phyloP scores from a whole-genome alignment of 2,113 vertebrate genomes.

The Sinocyclocheilus maitianheensis region DNA sequence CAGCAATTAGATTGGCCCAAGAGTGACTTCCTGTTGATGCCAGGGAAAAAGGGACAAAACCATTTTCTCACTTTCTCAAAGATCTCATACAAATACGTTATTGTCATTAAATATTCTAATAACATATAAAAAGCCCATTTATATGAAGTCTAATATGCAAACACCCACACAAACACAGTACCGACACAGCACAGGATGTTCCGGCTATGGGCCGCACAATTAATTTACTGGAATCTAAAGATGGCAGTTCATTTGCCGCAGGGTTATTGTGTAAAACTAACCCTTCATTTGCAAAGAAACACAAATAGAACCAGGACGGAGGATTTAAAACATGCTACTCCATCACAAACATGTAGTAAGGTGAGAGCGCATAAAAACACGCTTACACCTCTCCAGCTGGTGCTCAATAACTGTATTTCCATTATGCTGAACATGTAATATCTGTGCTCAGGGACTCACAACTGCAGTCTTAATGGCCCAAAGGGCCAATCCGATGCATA shows the following conservation, averaged over 20 bases:
- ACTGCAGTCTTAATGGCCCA: conserved; percentile 32
- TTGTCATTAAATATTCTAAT: background rate
- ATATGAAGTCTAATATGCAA: conserved; percentile 13
- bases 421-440: conserved; percentile 24
- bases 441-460: conserved; percentile 29
- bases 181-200: conserved; percentile 23
- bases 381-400: conserved; percentile 35
- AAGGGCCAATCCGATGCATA: conserved; percentile 14
- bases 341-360: background rate
- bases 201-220: conserved; percentile 6
- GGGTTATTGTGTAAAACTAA: background rate
- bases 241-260: background rate
- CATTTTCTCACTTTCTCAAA: background rate
- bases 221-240: conserved; percentile 44
- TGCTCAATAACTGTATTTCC: conserved; percentile 11
- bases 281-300: conserved; percentile 1
- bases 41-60: background rate
- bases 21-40: background rate
- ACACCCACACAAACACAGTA: conserved; percentile 14
- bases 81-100: background rate
- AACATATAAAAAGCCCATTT: conserved; percentile 1
- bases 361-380: conserved; percentile 7
- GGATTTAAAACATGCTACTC: background rate
- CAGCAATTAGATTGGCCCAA: background rate
- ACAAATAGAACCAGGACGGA: background rate